These are phyloP conservation scores for Labeo catla DNA, from an alignment of 2,113 vertebrate species.

Conservation along the genomic window DNA sequence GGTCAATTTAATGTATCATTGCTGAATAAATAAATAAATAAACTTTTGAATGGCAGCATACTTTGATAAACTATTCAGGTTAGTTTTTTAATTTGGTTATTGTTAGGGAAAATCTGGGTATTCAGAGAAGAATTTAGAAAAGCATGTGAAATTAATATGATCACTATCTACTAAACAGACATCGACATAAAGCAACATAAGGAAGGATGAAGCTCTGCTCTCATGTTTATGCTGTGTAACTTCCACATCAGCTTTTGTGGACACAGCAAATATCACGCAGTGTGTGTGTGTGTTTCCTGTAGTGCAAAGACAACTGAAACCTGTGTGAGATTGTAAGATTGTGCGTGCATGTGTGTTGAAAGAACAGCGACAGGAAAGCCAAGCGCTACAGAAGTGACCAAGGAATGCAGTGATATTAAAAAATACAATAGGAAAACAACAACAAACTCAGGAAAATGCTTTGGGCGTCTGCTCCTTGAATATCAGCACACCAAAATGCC, in stretches of 20 bases:
- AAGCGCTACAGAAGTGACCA: conserved; percentile 14
- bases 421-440: conserved; percentile 39
- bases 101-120: background rate
- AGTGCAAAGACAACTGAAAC: background rate
- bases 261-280: conserved; percentile 35
- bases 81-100: background rate
- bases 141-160: background rate
- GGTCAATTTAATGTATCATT: background rate
- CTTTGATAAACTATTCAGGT: background rate
- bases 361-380: conserved; percentile 22
- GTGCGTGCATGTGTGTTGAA: conserved; percentile 1
- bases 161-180: background rate
- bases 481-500: background rate
- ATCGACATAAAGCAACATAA: background rate
- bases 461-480: conserved; percentile 6
- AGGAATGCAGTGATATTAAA: conserved; percentile 29
- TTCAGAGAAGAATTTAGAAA: background rate
- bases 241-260: conserved; percentile 34
- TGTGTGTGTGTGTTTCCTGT: background rate
- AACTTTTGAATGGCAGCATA: background rate
- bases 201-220: background rate
- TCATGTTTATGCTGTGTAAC: background rate
- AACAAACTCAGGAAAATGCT: conserved; percentile 42
- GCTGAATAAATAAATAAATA: background rate
- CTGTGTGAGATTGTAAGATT: background rate